Conservation (phyloP, 2,888 invertebrate genomes). For the Lasius platythorax region DNA sequence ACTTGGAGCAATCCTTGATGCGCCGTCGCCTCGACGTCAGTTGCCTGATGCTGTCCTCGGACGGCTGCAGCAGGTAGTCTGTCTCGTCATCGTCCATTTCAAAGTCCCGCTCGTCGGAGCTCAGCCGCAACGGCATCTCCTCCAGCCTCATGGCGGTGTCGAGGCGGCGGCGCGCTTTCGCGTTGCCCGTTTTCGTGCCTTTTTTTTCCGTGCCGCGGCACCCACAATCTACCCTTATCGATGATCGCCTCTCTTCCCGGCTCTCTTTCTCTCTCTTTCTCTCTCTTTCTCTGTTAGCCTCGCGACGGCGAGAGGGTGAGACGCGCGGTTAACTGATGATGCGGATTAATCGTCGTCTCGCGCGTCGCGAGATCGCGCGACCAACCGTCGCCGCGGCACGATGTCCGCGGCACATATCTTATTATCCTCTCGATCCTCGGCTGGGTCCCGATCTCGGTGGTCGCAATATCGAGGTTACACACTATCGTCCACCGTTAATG, state of each 20-base stretch:
- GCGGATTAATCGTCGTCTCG: constrained; percentile 31
- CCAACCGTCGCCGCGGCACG: neutral
- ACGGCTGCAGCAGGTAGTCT: constrained; percentile 83
- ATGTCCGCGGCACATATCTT: constrained; percentile 45
- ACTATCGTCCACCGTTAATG: neutral
- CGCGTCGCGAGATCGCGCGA: constrained; percentile 31
- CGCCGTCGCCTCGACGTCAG: constrained; percentile 79
- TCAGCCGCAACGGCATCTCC: constrained; percentile 84
- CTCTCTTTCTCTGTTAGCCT: neutral
- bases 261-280: neutral
- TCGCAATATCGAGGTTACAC: neutral
- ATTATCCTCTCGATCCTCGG: constrained; percentile 15
- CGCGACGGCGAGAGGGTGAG: constrained; percentile 6
- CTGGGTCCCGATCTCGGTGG: neutral
- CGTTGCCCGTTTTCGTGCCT: constrained; percentile 29
- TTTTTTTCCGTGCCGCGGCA: neutral
- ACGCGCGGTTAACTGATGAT: constrained; percentile 34
- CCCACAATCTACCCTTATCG: neutral
- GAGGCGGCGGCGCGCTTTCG: constrained; percentile 23
- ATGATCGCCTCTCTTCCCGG: neutral
- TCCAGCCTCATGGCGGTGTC: constrained; percentile 82
- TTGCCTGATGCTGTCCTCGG: constrained; percentile 82
- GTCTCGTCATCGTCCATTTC: constrained; percentile 86
- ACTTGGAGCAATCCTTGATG: constrained; percentile 80
- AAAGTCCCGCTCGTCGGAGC: constrained; percentile 84